Evolutionary conservation across 2,113 vertebrate species (phyloP), one percentile per base, ranked within the genome.

Genomic region (Passerina amoena): DNA sequence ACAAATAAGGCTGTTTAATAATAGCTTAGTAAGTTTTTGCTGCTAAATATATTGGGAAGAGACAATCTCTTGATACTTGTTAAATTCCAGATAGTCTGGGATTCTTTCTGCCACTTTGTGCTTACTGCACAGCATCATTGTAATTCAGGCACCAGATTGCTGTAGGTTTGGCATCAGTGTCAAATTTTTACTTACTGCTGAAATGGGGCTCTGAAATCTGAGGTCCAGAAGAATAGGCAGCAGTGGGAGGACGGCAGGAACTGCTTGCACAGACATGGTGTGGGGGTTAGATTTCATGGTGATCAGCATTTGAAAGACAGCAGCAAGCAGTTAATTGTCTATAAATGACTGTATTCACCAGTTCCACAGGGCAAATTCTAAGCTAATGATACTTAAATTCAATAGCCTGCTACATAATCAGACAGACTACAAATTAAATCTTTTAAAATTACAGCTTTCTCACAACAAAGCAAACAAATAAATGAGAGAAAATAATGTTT

Each of bases 281-380:
- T 35, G 28, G 24, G 38, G 21, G 11, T 64, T 76, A 31, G 13
- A 51, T 86, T 88, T 88, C 83, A 64, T 1, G 1, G n/a, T 71
- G 37, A 75, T 81, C 76, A 85, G 90, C 40, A 81, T 60, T 72
- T 71, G 66, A 69, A 86, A 94, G 65, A 60, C 50, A 88, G 65
- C 45, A 86, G 50, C 60, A 75, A 81, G 50, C 40, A 83, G 21
- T 23, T 90, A 90, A 92, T 88, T 75, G 76, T 83, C 51, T 63
- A 51, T 51, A 90, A 94, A 95, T 94, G 35, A 71, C 50, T 82
- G 57, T 48, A 69, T 89, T 91, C 91, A 90, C 35, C 38, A 79
- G 50, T 94, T 92, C 71, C 91, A 18, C 23, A 24, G 33, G 50
- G 37, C 42, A 77, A 80, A 95, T 82, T 76, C 57, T 80, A 94